Percentiles rank a stretch among this genome's conserved stretches.
Conservation (phyloP, 2,888 invertebrate species). For the Zygothrica quintamaculata region DNA sequence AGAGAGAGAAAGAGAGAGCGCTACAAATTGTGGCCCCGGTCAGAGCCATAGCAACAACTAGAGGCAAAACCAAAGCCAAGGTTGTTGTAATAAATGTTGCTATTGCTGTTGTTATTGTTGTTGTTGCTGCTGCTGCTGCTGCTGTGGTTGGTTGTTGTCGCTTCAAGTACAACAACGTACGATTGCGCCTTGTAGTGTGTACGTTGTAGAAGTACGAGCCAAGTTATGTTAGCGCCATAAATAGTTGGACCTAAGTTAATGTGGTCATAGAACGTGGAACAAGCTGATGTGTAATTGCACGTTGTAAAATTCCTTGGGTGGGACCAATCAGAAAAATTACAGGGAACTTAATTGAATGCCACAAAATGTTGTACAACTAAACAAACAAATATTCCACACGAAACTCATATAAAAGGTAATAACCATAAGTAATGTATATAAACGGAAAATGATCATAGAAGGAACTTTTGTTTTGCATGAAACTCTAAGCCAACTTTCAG, state of each 20-base stretch:
- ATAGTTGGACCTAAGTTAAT: conserved; percentile 43
- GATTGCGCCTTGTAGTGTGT: conserved; percentile 30
- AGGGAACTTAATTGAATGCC: conserved; percentile 33
- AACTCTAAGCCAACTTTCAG: too few relatives aligned
- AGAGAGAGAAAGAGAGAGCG: too few relatives aligned
- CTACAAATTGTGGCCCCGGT: conserved; percentile 32
- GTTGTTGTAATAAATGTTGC: conserved; percentile 46
- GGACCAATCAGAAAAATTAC: conserved; percentile 45
- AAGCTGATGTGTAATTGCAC: conserved; percentile 50
- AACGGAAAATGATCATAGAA: not conserved
- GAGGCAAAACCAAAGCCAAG: conserved; percentile 67
- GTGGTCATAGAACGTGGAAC: conserved; percentile 32
- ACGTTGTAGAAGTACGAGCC: conserved; percentile 13
- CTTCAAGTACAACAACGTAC: conserved; percentile 42
- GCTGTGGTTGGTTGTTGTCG: conserved; percentile 27
- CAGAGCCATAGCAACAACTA: conserved; percentile 44
- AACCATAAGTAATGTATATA: conserved; percentile 1
- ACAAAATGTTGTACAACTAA: not conserved
- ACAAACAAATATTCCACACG: not conserved
- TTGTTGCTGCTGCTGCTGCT: conserved; percentile 14
- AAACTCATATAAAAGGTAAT: not conserved
- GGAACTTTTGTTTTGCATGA: not conserved
- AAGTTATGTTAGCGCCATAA: conserved; percentile 63
- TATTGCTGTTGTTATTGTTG: conserved; percentile 24
- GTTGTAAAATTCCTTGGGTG: conserved; percentile 53